Conservation (phyloP, 2,888 invertebrate species). For the Ornithoptera alexandrae region DNA sequence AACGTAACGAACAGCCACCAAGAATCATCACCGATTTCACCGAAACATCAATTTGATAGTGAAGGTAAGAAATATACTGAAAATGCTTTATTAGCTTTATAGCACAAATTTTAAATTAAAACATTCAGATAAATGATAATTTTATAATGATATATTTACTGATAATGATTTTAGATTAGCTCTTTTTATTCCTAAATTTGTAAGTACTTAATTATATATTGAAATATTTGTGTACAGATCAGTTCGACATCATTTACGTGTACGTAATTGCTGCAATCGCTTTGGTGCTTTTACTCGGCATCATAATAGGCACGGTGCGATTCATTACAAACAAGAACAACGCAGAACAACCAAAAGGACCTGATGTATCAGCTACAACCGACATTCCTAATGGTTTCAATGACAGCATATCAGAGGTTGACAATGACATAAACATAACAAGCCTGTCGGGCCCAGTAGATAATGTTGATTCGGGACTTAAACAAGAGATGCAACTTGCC, state of each 20-base stretch:
- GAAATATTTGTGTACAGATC: conserved; percentile 76
- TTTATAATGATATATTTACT: no score
- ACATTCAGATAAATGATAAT: no score
- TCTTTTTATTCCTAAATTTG: no score
- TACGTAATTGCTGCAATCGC: conserved; percentile 90
- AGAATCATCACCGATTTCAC: conserved; percentile 59
- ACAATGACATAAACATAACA: conserved; percentile 88
- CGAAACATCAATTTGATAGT: conserved; percentile 59
- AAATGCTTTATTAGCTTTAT: background rate
- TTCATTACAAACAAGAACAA: conserved; percentile 84
- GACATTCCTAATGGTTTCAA: conserved; percentile 90
- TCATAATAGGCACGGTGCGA: conserved; percentile 85
- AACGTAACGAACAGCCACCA: conserved; percentile 59
- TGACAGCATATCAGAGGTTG: conserved; percentile 92
- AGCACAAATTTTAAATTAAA: background rate
- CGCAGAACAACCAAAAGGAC: conserved; percentile 83
- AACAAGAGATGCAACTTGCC: conserved; percentile 71
- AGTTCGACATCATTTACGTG: conserved; percentile 89
- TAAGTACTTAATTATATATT: background rate
- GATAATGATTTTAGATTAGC: no score
- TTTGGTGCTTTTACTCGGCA: conserved; percentile 85
- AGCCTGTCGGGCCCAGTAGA: conserved; percentile 83
- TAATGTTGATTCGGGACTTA: conserved; percentile 65
- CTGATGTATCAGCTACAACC: conserved; percentile 85
- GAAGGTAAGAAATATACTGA: conserved; percentile 48